Evolutionary conservation across 2,888 invertebrate species (phyloP), one percentile per base, ranked within the genome.

Genomic region (Pseudococcus viburni): DNA sequence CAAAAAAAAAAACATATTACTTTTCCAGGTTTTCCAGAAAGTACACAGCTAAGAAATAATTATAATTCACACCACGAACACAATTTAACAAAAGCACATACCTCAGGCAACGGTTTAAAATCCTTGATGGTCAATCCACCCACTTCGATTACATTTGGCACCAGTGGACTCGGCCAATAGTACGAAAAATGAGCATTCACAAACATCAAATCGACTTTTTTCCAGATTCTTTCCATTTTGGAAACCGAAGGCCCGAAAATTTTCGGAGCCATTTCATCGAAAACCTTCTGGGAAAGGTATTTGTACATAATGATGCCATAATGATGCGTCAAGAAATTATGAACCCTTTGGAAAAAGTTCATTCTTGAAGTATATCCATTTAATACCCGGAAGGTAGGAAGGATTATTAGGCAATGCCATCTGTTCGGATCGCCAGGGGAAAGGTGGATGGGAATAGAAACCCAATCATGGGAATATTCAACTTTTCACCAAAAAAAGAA

Each of bases 381-480:
- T 73, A 85, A 19, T 42, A 42, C 64, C 8, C 26, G 89, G 88
- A 39, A 88, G 26, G 55, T 88, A 89, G n/a, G 84, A 68, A 1
- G 89, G 88, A 48, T 84, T 88, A 51, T 88, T 42, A 1, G 84
- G 85, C 22, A 84, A 39, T 17, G 33, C 89, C 22, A 88, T 33
- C 5, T n/a, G 12, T 77, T 22, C 64, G 88, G 22, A 85, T 88
- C 93, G 92, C 94, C 94, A 95, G 0, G 95, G 94, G 93, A 94
- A 93, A 85, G 94, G 89, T 17, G 93, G 92, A 90, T 93, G 93
- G 6, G 94, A 93, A n/a, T 93, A 93, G n/a, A 4, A 94, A 90
- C 0, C 92, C 92, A 0, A 95, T 92, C 0, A 77, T 26, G 0
- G 87, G 59, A 17, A 55, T 33, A 33, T 19, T 4, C 39, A 87